phyloP scores from a whole-genome alignment of 2,797 vertebrate genomes.

The Hydrocynus forskahlii region DNA sequence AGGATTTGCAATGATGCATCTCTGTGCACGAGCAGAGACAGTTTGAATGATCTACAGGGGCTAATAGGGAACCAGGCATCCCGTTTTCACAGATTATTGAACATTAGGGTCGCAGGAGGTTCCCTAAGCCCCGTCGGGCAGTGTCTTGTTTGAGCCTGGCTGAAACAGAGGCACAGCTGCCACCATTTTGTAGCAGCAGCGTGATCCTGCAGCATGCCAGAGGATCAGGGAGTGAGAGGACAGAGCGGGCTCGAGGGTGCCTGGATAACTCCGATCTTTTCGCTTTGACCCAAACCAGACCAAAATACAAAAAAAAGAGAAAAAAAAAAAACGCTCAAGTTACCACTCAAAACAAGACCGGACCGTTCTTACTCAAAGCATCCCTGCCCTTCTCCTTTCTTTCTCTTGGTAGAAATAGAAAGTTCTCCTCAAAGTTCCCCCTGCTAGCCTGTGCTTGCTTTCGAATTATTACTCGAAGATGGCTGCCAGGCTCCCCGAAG shows the following conservation, averaged over 20 bases:
- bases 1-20: neutral
- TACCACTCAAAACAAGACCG: neutral
- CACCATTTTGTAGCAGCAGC: conserved; percentile 76
- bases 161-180: conserved; percentile 65
- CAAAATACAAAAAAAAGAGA: no score
- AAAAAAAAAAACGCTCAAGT: neutral
- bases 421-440: conserved; percentile 3
- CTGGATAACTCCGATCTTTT: conserved; percentile 21
- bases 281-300: neutral
- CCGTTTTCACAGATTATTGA: conserved; percentile 25
- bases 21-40: neutral
- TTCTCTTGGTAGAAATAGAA: no score
- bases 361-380: no score
- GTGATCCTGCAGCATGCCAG: conserved; percentile 66
- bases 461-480: conserved; percentile 49
- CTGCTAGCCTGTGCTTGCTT: conserved; percentile 34
- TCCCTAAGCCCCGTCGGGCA: conserved; percentile 46
- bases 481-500: conserved; percentile 63
- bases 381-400: neutral
- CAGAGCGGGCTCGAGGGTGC: neutral
- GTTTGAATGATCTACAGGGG: neutral
- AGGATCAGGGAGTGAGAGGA: conserved; percentile 54
- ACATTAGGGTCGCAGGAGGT: conserved; percentile 18
- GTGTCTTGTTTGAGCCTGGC: conserved; percentile 61
- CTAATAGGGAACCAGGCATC: neutral